Base-by-base conservation (phyloP, 92 coral and sea anemone species). In the Actinostola sp. region DNA sequence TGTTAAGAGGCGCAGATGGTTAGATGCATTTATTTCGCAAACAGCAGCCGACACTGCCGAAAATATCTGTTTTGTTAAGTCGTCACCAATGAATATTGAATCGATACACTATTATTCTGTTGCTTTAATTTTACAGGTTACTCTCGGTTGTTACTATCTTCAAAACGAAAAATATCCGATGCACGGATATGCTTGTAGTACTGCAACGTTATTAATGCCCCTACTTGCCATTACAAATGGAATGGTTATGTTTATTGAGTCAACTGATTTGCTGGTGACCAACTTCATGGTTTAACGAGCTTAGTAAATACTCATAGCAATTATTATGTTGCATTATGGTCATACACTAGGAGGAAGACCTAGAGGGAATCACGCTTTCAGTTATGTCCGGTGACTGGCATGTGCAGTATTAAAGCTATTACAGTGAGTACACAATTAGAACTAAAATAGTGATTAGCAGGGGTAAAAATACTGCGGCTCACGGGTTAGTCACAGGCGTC, bases 301-400 rank as follows among this genome's bases (percentile, higher is more conserved):
- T n/a, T n/a, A 17, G 82, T 82, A 0, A 82, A 82, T 58, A 63
- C 60, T n/a, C 41, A 82, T 82, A 14, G 57, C 83, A 5, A n/a
- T n/a, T n/a, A n/a, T n/a, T 82, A 84, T 20, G 84, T 82, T 31
- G 88, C 88, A 59, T n/a, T 77, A 82, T 82, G 83, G 88, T 19
- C 67, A 43, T 4, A 82, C 64, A 31, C 88, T 68, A 15, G 64
- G 60, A 20, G 83, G 77, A 29, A 57, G 67, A 21, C 70, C n/a
- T 82, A 8, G 73, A 76, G 0, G 78, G 88, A 19, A 67, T 76
- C 41, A 76, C 44, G n/a, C 71, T n/a, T 76, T 14, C 88, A 82
- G 19, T 46, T 82, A 42, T n/a, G n/a, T n/a, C n/a, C n/a, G 87
- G 83, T 30, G 78, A 75, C 54, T 75, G 83, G 83, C 87, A 82